Evolutionary conservation across 2,888 invertebrate species (phyloP), one percentile per base, ranked within the genome.

Genomic region (Tenthredo livida): DNA sequence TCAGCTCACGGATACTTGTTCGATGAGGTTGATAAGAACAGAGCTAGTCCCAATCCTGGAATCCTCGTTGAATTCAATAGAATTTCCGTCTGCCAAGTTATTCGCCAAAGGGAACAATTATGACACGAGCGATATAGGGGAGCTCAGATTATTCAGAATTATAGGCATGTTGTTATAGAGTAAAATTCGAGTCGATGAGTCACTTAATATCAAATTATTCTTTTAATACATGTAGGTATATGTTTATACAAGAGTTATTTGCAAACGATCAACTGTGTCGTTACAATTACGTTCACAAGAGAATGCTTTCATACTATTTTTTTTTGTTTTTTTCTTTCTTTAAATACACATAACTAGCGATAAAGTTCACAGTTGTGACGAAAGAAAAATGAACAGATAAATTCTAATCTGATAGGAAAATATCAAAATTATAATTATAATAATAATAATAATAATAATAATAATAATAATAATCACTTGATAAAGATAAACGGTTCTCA

Each of bases 141-240:
- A 61, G 37, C 58, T 40, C 10, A 17, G 37, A 80, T 80, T 6
- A 40, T 78, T 54, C 29, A 12, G 15, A 78, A 33, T 54, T 17
- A 65, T 21, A 37, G 17, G 65, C 47, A 21, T 65, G 1, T 43
- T 43, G 43, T 12, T 58, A 33, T 33, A n/a, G 15, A 65, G 40
- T 82, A 40, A 61, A 82, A 82, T 21, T 61, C 15, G 37, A 82
- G 65, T 65, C 65, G 43, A 65, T 29, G 17, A 25, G 47, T 82
- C 65, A 47, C 21, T 82, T 82, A 25, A 65, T 82, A 82, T 82
- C 65, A 82, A 82, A 82, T 82, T 82, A 61, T 82, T 61, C 25
- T 65, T 82, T 82, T 82, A 82, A 82, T 82, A 82, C 82, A 83
- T 72, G 43, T 65, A 29, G 50, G 83, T 83, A 67, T 83, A 70